Conservation (phyloP, 2,888 invertebrate species). For the Metellina segmentata region DNA sequence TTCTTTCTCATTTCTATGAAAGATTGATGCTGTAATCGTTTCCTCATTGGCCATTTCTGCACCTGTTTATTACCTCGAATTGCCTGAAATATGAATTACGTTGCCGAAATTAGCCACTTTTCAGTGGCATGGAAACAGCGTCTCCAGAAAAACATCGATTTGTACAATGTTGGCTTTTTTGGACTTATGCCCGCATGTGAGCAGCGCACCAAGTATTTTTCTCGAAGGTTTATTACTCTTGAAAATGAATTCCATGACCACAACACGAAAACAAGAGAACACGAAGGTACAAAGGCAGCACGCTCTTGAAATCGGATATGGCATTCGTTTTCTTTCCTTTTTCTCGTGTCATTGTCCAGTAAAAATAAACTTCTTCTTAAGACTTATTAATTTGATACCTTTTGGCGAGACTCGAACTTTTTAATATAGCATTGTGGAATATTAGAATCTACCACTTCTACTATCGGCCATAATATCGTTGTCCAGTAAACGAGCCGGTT, state of each 20-base stretch:
- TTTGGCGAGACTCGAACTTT: too few species aligned
- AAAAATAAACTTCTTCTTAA: too few species aligned
- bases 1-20: neutral
- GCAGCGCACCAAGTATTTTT: neutral
- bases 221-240: neutral
- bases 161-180: conserved; percentile 50
- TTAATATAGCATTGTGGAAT: too few species aligned
- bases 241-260: neutral
- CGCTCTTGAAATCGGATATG: neutral
- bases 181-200: conserved; percentile 41
- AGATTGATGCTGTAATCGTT: neutral
- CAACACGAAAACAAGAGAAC: neutral
- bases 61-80: neutral
- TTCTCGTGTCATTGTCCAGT: neutral
- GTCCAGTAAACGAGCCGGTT: too few species aligned
- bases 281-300: neutral
- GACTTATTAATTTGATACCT: too few species aligned
- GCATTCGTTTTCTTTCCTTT: neutral
- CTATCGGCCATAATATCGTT: too few species aligned
- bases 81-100: neutral
- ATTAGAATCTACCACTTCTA: too few species aligned
- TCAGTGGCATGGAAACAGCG: conserved; percentile 32
- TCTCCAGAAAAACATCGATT: conserved; percentile 25
- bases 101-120: neutral
- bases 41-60: neutral